A percentile compares a stretch with the other conserved stretches of the same genome.
These are phyloP conservation scores for Myrmophylax atrothorax DNA, from an alignment of 2,113 vertebrate species.

Conservation along the genomic window DNA sequence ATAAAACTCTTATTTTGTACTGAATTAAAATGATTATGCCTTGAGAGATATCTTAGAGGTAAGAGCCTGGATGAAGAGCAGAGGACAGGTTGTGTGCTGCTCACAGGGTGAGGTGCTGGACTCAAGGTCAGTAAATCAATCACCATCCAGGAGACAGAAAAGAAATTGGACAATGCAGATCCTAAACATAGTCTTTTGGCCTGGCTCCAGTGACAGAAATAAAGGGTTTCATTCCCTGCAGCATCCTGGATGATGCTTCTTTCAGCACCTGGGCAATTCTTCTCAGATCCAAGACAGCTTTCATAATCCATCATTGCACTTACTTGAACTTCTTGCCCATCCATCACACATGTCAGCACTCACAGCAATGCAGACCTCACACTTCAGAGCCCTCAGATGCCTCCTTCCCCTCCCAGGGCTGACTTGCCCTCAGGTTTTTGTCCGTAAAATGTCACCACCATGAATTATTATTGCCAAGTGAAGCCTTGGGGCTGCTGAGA, in stretches of 20 bases:
- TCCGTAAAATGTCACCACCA: neutral
- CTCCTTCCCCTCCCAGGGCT: neutral
- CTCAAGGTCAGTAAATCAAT: constrained; percentile 30
- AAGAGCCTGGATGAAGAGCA: rapidly evolving
- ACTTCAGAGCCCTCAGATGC: neutral
- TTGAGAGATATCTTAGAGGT: neutral
- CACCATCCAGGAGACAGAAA: neutral
- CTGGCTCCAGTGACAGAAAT: neutral
- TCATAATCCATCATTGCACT: constrained; percentile 6
- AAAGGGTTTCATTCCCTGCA: neutral
- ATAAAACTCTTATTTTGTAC: neutral
- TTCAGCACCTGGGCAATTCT: constrained; percentile 11
- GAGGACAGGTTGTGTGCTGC: rapidly evolving
- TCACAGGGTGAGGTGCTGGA: neutral
- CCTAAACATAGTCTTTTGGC: neutral
- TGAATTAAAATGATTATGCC: neutral
- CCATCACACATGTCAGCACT: neutral
- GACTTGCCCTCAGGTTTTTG: neutral
- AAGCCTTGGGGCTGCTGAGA: neutral
- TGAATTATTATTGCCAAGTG: neutral
- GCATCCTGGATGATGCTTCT: neutral
- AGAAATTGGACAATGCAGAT: neutral
- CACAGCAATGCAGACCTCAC: neutral
- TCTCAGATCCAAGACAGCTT: neutral
- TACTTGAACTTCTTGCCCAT: neutral